Conservation (phyloP, 2,113 vertebrate genomes). For the Otolemur garnettii region DNA sequence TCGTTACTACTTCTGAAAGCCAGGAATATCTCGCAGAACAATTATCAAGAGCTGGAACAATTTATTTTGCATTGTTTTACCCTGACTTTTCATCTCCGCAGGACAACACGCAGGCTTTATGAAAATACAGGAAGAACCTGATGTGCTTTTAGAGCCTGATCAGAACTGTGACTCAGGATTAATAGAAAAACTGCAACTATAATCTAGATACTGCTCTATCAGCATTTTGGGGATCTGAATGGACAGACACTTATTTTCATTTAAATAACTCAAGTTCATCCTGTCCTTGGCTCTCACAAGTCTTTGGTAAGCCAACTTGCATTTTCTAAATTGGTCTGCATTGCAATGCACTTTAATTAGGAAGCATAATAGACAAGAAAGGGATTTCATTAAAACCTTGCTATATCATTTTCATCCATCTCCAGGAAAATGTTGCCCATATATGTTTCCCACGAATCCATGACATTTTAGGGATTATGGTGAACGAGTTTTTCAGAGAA, state of each 20-base stretch:
- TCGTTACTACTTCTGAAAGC: background rate
- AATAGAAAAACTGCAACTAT: conserved; percentile 16
- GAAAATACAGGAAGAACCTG: conserved; percentile 7
- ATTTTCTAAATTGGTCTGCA: conserved; percentile 68
- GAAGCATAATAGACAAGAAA: conserved; percentile 32
- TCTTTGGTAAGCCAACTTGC: background rate
- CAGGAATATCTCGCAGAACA: background rate
- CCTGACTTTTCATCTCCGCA: background rate
- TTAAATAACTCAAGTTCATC: conserved; percentile 71
- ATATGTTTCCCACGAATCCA: background rate
- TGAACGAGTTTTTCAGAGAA: background rate
- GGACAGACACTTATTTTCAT: conserved; percentile 28
- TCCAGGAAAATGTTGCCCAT: background rate
- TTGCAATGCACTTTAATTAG: conserved; percentile 61
- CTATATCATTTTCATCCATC: conserved; percentile 46
- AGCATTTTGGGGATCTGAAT: conserved; percentile 32
- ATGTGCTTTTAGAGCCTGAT: background rate
- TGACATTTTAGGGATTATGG: background rate
- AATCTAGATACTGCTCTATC: background rate
- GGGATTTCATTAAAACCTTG: conserved; percentile 63
- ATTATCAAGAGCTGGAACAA: background rate
- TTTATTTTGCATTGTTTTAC: background rate
- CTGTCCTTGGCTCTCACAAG: conserved; percentile 61
- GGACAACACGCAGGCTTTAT: background rate
- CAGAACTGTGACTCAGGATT: conserved; percentile 52